phyloP scores from a whole-genome alignment of 1,140 invertebrate genomes.

The Panulirus ornatus region DNA sequence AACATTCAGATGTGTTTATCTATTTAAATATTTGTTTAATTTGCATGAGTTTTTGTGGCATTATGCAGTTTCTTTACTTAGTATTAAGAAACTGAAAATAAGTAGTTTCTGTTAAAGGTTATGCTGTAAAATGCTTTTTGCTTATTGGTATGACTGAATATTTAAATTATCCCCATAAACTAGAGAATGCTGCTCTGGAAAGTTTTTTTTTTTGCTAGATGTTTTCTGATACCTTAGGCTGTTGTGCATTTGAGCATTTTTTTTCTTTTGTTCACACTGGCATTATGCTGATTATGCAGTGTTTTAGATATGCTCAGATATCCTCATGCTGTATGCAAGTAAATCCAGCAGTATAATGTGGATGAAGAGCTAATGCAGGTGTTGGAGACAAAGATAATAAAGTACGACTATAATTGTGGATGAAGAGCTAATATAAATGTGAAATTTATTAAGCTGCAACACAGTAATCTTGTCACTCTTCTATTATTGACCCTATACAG shows the following conservation, averaged over 20 bases:
- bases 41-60: not conserved
- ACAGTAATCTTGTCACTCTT: too few species aligned
- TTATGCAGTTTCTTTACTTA: not conserved
- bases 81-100: not conserved
- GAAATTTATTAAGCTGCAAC: too few species aligned
- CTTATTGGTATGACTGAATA: not conserved
- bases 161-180: not conserved
- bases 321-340: not conserved
- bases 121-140: not conserved
- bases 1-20: conserved; percentile 36
- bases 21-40: conserved; percentile 19
- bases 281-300: not conserved
- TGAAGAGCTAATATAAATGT: too few species aligned
- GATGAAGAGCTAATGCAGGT: not conserved
- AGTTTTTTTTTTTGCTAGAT: not conserved
- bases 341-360: not conserved
- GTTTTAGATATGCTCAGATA: not conserved
- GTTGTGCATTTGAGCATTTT: not conserved
- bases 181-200: not conserved
- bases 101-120: not conserved
- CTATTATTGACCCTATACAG: too few species aligned
- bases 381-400: not conserved
- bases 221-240: not conserved
- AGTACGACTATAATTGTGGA: not conserved
- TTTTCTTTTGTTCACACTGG: not conserved